A percentile compares a stretch with the other conserved stretches of the same genome.
Conservation (phyloP, 2,888 invertebrate genomes). For the Caenorhabditis zanzibari region DNA sequence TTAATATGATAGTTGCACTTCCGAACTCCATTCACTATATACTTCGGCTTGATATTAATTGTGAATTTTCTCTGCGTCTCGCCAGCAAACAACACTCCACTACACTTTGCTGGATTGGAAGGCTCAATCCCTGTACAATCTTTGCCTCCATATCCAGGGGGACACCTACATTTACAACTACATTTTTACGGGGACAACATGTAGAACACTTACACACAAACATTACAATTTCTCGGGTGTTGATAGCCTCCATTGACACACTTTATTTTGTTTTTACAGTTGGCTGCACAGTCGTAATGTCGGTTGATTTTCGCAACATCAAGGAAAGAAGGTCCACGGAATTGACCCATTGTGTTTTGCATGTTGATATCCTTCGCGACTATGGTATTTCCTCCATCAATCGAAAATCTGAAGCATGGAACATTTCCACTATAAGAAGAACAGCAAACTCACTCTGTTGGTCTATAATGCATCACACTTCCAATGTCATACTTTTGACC, state of each 20-base stretch:
- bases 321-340: conserved; percentile 66
- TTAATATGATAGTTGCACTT: conserved; percentile 69
- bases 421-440: too few relatives aligned
- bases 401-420: conserved; percentile 49
- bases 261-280: conserved; percentile 41
- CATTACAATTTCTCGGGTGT: conserved; percentile 58
- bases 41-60: conserved; percentile 59
- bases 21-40: conserved; percentile 29
- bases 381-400: conserved; percentile 59
- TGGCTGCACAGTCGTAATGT: conserved; percentile 65
- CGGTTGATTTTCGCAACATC: conserved; percentile 67
- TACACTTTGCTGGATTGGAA: conserved; percentile 60
- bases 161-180: conserved; percentile 56
- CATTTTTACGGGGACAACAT: neutral
- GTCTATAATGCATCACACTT: conserved; percentile 72
- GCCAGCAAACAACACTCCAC: conserved; percentile 57
- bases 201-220: conserved; percentile 39
- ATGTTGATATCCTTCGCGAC: conserved; percentile 67
- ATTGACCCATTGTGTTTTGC: conserved; percentile 71
- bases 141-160: conserved; percentile 62
- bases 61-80: conserved; percentile 61
- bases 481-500: conserved; percentile 69
- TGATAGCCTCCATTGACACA: conserved; percentile 64
- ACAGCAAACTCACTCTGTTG: conserved; percentile 58
- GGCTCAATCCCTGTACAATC: conserved; percentile 59